Base-by-base conservation (phyloP, 2,113 vertebrate genomes). In the Anarhynchus alexandrinus region DNA sequence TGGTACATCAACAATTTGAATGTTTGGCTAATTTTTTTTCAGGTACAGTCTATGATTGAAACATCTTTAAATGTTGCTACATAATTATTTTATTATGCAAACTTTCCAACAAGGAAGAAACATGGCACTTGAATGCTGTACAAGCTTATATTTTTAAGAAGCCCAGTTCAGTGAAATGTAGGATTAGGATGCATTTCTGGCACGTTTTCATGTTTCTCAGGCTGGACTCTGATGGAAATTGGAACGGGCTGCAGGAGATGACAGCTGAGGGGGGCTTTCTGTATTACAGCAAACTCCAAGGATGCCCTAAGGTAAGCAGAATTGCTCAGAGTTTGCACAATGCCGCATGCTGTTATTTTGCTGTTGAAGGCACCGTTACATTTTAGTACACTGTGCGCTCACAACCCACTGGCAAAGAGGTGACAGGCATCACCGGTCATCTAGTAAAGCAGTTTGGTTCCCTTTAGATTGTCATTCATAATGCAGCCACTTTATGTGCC, bases 341-440 rank as follows among this genome's bases (percentile, higher is more conserved):
- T 73, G 52, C 73, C 51, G 19, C 88, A 90, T 54, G 61, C 83
- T 95, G 79, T 93, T 96, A 77, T 80, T 92, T 87, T 93, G 86
- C 49, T 94, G 69, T 45, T 73, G 84, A 91, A 94, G 77, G 45
- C 62, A 87, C 27, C 0, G 9, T 74, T 92, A 79, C 88, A 82
- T 85, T 91, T 94, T 67, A 79, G 88, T 55, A 90, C 71, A 5
- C 29, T 77, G 52, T 80, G 61, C 40, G 51, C 82, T 65, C 96
- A 79, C 66, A 91, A 49, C 65, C 93, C 91, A 89, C 45, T 0
- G 25, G 88, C 84, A 95, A 95, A 87, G 67, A 82, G 77, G 96
- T 40, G 91, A 94, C 83, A 94, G 70, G 91, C 88, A 79, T 87
- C 92, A 72, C 92, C 79, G 96, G 95, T 76, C 95, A 95, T 94